phyloP scores from a whole-genome alignment of 2,797 vertebrate species.

The Geotrypetes seraphini region DNA sequence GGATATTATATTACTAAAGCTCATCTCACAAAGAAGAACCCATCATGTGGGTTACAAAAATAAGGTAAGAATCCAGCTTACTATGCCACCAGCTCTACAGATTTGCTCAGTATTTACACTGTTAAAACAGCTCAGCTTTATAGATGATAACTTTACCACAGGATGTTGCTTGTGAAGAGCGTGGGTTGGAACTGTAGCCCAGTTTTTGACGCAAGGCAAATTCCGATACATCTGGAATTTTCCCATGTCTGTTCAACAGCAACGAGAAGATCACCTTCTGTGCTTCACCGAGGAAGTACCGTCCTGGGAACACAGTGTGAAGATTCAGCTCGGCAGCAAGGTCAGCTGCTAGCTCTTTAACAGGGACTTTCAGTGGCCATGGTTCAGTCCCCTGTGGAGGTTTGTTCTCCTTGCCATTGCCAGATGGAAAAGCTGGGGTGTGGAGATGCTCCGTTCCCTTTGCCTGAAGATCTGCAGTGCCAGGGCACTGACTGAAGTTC shows the following conservation, averaged over 20 bases:
- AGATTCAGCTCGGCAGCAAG: conserved; percentile 20
- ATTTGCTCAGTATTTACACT: too few species aligned
- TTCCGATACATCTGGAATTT: conserved; percentile 14
- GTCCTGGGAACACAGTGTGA: conserved; percentile 27
- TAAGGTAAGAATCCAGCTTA: too few species aligned
- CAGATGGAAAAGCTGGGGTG: neutral
- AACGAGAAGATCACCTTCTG: conserved; percentile 16
- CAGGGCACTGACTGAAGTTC: neutral
- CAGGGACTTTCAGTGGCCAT: conserved; percentile 15
- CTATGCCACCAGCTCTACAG: too few species aligned
- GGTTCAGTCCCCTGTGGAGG: neutral
- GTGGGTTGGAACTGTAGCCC: neutral
- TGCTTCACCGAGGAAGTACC: conserved; percentile 26
- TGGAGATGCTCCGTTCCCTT: neutral
- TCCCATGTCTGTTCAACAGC: conserved; percentile 18
- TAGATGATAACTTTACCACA: too few species aligned
- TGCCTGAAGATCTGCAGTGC: neutral
- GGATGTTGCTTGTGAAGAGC: too few species aligned
- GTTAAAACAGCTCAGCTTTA: too few species aligned
- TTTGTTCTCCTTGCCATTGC: conserved; percentile 23
- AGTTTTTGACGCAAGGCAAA: conserved; percentile 1
- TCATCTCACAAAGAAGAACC: too few species aligned
- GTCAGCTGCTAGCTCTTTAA: conserved; percentile 54
- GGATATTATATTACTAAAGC: too few species aligned
- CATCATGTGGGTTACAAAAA: too few species aligned